Evolutionary conservation across 2,888 invertebrate species (phyloP).

Genomic region (Lepidochitona cinerea): DNA sequence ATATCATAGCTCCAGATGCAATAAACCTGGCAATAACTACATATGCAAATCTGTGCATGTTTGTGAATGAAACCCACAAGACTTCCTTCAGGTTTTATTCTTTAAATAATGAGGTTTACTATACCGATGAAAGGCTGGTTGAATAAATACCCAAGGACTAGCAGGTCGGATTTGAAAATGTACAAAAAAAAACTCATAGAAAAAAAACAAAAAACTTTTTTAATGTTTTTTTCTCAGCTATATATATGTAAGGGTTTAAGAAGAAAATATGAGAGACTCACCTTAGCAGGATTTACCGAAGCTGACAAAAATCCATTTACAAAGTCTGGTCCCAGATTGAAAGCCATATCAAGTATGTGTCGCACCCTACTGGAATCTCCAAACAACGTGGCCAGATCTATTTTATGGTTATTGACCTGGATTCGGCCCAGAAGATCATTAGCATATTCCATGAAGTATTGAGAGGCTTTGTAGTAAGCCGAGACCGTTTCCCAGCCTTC

Average conservation of each 20-base stretch:
- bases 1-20: no score
- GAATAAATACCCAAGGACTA: no score
- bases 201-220: neutral
- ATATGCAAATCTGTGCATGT: no score
- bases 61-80: no score
- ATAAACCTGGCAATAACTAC: no score
- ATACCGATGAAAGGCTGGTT: no score
- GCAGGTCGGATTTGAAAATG: no score
- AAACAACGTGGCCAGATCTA: constrained; percentile 37
- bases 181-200: neutral
- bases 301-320: constrained; percentile 27
- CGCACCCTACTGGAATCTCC: constrained; percentile 27
- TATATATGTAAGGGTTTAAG: neutral
- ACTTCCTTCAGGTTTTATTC: no score
- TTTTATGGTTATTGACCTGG: constrained; percentile 14
- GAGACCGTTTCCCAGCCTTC: neutral
- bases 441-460: constrained; percentile 24
- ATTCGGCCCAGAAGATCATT: constrained; percentile 25
- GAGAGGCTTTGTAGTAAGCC: neutral
- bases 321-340: constrained; percentile 27
- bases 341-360: constrained; percentile 17
- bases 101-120: no score
- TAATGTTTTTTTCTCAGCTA: neutral
- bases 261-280: neutral
- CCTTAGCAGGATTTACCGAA: constrained; percentile 29